These are phyloP conservation scores for Ericerus pela DNA, from an alignment of 1,140 invertebrate genomes.

Conservation along the genomic window DNA sequence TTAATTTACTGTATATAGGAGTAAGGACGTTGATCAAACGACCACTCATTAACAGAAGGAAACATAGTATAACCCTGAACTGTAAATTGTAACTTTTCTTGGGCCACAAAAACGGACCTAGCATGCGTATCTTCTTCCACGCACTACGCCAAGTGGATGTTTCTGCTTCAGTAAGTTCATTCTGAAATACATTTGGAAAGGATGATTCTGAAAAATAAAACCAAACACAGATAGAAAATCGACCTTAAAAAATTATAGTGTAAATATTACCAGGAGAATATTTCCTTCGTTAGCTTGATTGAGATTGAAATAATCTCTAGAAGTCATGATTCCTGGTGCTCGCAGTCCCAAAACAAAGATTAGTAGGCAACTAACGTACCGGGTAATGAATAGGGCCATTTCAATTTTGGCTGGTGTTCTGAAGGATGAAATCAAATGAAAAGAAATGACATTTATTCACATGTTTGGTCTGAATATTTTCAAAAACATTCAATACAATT, in stretches of 20 bases:
- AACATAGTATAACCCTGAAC: conserved; percentile 66
- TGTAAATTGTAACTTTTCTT: conserved; percentile 62
- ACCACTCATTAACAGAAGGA: conserved; percentile 57
- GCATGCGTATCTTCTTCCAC: conserved; percentile 58
- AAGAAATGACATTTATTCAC: neutral
- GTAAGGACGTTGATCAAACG: conserved; percentile 85
- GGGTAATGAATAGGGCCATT: conserved; percentile 69
- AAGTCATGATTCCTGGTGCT: conserved; percentile 66
- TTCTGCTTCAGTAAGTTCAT: conserved; percentile 14
- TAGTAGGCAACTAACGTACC: conserved; percentile 57
- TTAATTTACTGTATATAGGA: conserved; percentile 83
- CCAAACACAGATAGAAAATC: conserved; percentile 22
- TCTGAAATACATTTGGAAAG: conserved; percentile 11
- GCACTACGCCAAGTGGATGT: conserved; percentile 63
- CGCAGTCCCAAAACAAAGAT: conserved; percentile 74
- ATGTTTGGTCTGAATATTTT: neutral
- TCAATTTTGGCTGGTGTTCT: conserved; percentile 67
- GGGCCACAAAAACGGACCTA: conserved; percentile 91
- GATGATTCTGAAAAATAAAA: too few species aligned
- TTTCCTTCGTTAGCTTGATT: conserved; percentile 29
- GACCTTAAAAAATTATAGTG: conserved; percentile 31
- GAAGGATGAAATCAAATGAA: conserved; percentile 30
- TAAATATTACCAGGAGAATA: neutral
- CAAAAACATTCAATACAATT: too few species aligned
- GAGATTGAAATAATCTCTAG: conserved; percentile 42